A percentile compares a stretch with the other conserved stretches of the same genome.
Evolutionary conservation across 2,888 invertebrate genomes (phyloP).

Genomic region (Troides helena): DNA sequence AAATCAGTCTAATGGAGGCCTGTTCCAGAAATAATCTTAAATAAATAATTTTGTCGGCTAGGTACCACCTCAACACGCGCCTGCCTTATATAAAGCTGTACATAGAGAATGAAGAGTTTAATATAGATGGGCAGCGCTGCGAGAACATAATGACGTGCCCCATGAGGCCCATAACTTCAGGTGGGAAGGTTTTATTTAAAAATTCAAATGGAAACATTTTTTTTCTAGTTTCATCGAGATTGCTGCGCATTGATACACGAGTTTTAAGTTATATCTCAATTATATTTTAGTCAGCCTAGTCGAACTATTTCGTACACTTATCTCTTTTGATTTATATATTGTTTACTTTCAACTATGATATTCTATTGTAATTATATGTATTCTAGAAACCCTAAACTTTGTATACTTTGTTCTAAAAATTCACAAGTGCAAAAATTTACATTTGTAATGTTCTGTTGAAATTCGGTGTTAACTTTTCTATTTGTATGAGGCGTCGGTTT

Average conservation of each 20-base stretch:
- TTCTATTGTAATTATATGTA: too few species aligned
- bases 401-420: too few species aligned
- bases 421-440: too few species aligned
- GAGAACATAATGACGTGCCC: conserved; percentile 97
- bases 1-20: conserved; percentile 24
- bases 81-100: conserved; percentile 94
- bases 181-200: conserved; percentile 51
- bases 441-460: too few species aligned
- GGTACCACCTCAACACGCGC: conserved; percentile 93
- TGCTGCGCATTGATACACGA: not conserved
- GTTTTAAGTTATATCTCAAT: too few species aligned
- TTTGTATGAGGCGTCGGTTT: too few species aligned
- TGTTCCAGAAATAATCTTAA: conserved; percentile 22
- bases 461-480: too few species aligned
- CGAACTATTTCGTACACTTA: too few species aligned
- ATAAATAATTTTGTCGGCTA: conserved; percentile 37
- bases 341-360: too few species aligned
- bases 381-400: too few species aligned
- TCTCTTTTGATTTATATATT: too few species aligned
- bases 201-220: not conserved
- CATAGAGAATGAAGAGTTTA: conserved; percentile 96
- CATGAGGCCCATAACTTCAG: conserved; percentile 93
- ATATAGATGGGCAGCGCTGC: conserved; percentile 95
- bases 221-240: not conserved
- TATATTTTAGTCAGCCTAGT: too few species aligned